Percentiles rank a stretch among this genome's conserved stretches.
phyloP scores from a whole-genome alignment of 2,113 vertebrate species.

The Podiceps cristatus region DNA sequence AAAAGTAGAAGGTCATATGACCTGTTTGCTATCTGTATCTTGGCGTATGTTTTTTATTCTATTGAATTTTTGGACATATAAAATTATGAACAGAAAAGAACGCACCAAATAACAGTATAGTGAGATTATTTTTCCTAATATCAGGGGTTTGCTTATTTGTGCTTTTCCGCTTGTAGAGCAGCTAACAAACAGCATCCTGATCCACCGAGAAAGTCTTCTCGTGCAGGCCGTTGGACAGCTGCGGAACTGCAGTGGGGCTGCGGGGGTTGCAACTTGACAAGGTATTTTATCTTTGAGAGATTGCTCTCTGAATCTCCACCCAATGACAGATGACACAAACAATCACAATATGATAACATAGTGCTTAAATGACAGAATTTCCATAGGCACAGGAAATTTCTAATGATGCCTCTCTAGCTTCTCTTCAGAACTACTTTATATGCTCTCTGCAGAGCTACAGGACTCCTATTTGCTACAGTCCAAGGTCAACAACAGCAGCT shows the following conservation, averaged over 20 bases:
- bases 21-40: not conserved
- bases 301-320: not conserved
- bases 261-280: not conserved
- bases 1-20: not conserved
- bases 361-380: not conserved
- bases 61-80: not conserved
- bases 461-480: not conserved
- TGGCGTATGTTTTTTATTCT: not conserved
- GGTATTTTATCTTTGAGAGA: not conserved
- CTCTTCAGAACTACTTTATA: not conserved
- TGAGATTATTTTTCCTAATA: not conserved
- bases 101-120: accelerated
- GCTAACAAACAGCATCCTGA: not conserved
- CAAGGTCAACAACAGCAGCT: not conserved
- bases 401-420: not conserved
- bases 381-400: accelerated
- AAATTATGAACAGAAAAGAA: not conserved
- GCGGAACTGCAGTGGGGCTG: not conserved
- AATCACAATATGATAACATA: not conserved
- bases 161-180: not conserved
- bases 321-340: not conserved
- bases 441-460: not conserved
- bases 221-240: not conserved
- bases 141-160: not conserved
- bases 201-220: not conserved